Evolutionary conservation across 2,888 invertebrate species (phyloP).

Genomic region (Melieria crassipennis): DNA sequence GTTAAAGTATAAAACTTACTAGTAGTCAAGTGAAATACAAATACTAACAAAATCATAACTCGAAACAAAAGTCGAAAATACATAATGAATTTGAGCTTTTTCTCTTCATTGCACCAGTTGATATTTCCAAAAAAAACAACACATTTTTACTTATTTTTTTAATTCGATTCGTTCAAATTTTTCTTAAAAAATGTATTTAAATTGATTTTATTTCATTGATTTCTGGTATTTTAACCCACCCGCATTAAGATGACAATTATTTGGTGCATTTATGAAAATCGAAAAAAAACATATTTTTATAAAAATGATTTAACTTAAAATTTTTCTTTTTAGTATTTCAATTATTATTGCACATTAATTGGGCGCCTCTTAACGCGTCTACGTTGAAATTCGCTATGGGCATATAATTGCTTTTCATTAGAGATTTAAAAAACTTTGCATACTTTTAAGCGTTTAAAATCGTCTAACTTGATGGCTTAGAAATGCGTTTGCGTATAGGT

Average conservation of each 20-base stretch:
- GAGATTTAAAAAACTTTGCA: no score
- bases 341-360: no score
- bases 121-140: constrained; percentile 25
- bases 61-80: background rate
- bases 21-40: constrained; percentile 34
- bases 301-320: background rate
- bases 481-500: no score
- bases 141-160: constrained; percentile 29
- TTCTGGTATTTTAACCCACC: constrained; percentile 21
- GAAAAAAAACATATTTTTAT: constrained; percentile 10
- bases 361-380: no score
- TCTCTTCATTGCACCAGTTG: constrained; percentile 65
- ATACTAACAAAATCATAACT: constrained; percentile 38
- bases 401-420: no score
- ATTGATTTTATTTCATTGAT: background rate
- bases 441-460: no score
- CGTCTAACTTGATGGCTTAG: no score
- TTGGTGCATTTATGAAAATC: constrained; percentile 48
- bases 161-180: background rate
- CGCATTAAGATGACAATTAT: constrained; percentile 31
- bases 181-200: background rate
- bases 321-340: background rate
- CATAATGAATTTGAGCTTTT: constrained; percentile 62
- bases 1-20: background rate
- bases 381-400: no score